Conservation (phyloP, 2,888 invertebrate species). For the Dioctria rufipes region DNA sequence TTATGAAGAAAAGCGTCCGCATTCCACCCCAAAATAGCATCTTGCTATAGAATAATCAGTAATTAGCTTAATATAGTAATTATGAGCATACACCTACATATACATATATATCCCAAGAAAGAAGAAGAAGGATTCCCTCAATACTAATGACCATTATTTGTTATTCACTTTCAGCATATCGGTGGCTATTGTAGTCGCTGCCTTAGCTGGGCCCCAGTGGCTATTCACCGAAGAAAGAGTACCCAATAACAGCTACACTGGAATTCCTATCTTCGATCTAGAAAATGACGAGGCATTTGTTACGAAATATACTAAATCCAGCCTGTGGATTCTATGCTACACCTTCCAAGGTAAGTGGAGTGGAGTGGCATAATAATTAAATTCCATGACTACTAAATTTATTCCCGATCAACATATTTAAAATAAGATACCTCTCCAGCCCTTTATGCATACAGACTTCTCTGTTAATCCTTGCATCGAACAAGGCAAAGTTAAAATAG, state of each 20-base stretch:
- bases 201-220: slow-evolving; percentile 79
- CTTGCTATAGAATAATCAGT: too few species aligned
- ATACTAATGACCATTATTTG: background rate
- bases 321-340: slow-evolving; percentile 70
- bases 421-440: background rate
- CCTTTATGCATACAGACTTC: background rate
- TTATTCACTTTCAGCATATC: slow-evolving; percentile 67
- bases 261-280: slow-evolving; percentile 73
- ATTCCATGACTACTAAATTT: slow-evolving; percentile 2
- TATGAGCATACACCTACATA: too few species aligned
- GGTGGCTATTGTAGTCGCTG: slow-evolving; percentile 70
- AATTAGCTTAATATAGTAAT: too few species aligned
- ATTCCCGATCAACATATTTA: slow-evolving; percentile 12
- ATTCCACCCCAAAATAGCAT: too few species aligned
- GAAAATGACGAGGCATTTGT: slow-evolving; percentile 70
- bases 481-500: slow-evolving; percentile 34
- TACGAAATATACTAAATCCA: slow-evolving; percentile 70
- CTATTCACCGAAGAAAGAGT: slow-evolving; percentile 89
- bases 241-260: slow-evolving; percentile 83
- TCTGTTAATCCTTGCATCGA: background rate
- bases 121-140: background rate
- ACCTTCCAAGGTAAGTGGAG: slow-evolving; percentile 68
- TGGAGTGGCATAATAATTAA: background rate
- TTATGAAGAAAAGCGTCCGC: too few species aligned
- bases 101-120: too few species aligned